These are phyloP conservation scores for Hemistola chrysoprasaria DNA, from an alignment of 2,888 invertebrate species.

Conservation along the genomic window DNA sequence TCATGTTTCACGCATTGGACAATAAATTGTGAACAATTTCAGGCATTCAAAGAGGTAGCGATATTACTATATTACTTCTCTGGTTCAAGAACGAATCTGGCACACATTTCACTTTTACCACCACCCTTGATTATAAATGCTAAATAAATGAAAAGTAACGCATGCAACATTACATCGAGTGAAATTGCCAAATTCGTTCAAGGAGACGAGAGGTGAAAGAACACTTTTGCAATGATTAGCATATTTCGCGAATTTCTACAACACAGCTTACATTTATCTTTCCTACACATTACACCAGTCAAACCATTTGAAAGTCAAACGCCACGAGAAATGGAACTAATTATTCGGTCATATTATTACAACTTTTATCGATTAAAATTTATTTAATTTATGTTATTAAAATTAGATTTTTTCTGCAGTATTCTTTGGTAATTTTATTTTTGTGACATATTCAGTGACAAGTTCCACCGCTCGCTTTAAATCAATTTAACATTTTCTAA, in stretches of 20 bases:
- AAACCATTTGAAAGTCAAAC: conserved; percentile 32
- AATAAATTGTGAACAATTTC: conserved; percentile 64
- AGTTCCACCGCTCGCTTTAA: not conserved
- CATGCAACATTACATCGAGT: conserved; percentile 19
- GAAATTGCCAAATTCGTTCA: conserved; percentile 29
- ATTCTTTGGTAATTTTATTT: conserved; percentile 2
- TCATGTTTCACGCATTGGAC: conserved; percentile 62
- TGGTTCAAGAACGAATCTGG: conserved; percentile 21
- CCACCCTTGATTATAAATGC: conserved; percentile 23
- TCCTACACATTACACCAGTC: conserved; percentile 36
- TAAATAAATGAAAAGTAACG: conserved; percentile 24
- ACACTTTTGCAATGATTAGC: conserved; percentile 38
- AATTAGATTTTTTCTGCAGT: no score
- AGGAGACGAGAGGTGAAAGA: conserved; percentile 25
- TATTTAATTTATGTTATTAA: no score
- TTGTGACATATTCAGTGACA: not conserved
- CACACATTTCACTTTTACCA: conserved; percentile 5
- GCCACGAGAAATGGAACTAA: no score
- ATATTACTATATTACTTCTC: conserved; percentile 54
- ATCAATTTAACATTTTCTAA: no score
- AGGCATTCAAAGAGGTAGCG: conserved; percentile 77
- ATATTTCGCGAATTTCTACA: conserved; percentile 35
- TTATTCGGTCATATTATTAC: no score
- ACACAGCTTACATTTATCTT: conserved; percentile 28
- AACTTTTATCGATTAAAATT: no score